phyloP scores from a whole-genome alignment of 1,140 invertebrate species.

The Drosophila chauvacae region DNA sequence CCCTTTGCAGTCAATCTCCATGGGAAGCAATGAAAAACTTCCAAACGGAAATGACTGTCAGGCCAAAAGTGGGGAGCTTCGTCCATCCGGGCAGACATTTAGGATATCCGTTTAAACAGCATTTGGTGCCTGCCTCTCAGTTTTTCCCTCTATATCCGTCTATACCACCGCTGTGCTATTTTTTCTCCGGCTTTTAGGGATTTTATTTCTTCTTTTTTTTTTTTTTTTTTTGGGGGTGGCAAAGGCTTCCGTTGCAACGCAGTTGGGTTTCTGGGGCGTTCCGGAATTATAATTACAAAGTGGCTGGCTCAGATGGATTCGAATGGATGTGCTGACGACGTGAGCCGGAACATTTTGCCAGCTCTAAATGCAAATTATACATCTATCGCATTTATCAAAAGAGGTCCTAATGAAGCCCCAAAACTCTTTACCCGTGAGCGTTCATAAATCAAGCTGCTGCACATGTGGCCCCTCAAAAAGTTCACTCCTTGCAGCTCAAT shows the following conservation, averaged over 20 bases:
- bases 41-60: slow-evolving; percentile 68
- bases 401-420: slow-evolving; percentile 36
- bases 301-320: slow-evolving; percentile 21
- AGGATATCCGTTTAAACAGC: slow-evolving; percentile 65
- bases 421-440: slow-evolving; percentile 11
- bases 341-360: slow-evolving; percentile 9
- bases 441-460: slow-evolving; percentile 48
- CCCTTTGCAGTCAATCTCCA: slow-evolving; percentile 11
- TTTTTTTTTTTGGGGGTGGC: neutral
- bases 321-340: slow-evolving; percentile 18
- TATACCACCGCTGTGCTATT: slow-evolving; percentile 20
- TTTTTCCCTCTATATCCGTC: slow-evolving; percentile 11
- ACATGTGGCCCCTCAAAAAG: slow-evolving; percentile 42
- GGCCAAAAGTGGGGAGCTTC: slow-evolving; percentile 56
- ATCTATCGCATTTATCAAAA: slow-evolving; percentile 40
- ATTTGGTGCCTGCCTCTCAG: slow-evolving; percentile 27
- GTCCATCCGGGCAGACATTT: slow-evolving; percentile 57
- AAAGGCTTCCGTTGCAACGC: slow-evolving; percentile 20
- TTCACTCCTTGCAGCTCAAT: slow-evolving; percentile 25
- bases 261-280: slow-evolving; percentile 11
- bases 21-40: slow-evolving; percentile 59
- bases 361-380: slow-evolving; percentile 41
- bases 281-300: slow-evolving; percentile 50
- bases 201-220: slow-evolving; percentile 12
- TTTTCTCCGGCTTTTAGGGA: slow-evolving; percentile 24